Percentiles rank a stretch among this genome's conserved stretches.
Conservation (phyloP, 2,888 invertebrate genomes). For the Coleophora flavipennella region DNA sequence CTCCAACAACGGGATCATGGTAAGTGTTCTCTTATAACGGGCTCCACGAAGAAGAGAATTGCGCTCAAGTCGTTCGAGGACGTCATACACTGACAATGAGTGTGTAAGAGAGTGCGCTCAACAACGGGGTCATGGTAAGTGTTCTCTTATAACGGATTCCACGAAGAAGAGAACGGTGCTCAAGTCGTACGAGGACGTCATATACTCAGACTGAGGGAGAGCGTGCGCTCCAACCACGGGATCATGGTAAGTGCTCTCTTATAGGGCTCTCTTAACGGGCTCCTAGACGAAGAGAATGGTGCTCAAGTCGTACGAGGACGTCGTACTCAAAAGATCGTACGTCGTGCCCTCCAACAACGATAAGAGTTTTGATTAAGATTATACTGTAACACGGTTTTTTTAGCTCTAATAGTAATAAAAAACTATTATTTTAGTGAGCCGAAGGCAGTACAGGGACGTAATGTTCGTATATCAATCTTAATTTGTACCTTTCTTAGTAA, state of each 20-base stretch:
- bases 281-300: slow-evolving; percentile 76
- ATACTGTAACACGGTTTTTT: too few species aligned
- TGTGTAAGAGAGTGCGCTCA: slow-evolving; percentile 95
- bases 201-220: slow-evolving; percentile 96
- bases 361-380: too few species aligned
- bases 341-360: slow-evolving; percentile 94
- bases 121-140: slow-evolving; percentile 95
- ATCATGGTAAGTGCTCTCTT: slow-evolving; percentile 93
- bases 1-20: slow-evolving; percentile 97
- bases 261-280: slow-evolving; percentile 51
- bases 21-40: slow-evolving; percentile 61
- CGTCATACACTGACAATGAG: slow-evolving; percentile 87
- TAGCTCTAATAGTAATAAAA: too few species aligned
- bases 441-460: too few species aligned
- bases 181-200: slow-evolving; percentile 86
- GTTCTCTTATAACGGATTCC: slow-evolving; percentile 61
- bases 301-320: slow-evolving; percentile 83
- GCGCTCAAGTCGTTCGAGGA: slow-evolving; percentile 83
- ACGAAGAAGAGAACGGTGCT: slow-evolving; percentile 75
- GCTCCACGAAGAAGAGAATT: slow-evolving; percentile 75
- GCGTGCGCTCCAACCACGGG: slow-evolving; percentile 93
- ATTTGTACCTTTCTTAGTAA: too few species aligned
- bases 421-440: too few species aligned
- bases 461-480: too few species aligned
- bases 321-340: slow-evolving; percentile 95